A percentile compares a stretch with the other conserved stretches of the same genome.
These are phyloP conservation scores for Strix uralensis DNA, from an alignment of 2,113 vertebrate genomes.

Conservation along the genomic window DNA sequence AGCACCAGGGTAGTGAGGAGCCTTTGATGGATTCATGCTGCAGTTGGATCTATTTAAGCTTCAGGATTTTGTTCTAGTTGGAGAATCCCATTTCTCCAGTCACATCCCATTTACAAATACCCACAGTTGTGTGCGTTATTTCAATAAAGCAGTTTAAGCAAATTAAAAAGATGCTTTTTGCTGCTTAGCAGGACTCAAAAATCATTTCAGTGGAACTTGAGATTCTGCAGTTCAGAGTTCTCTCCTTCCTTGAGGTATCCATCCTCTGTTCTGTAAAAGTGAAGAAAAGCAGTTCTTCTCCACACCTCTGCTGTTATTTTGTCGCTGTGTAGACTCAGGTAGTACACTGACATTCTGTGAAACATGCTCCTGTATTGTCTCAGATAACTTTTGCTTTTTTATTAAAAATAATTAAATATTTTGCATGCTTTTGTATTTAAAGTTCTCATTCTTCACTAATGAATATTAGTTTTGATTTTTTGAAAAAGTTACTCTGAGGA, in stretches of 20 bases:
- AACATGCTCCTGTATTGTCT: neutral
- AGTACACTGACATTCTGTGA: neutral
- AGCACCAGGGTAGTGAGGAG: neutral
- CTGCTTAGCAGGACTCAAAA: neutral
- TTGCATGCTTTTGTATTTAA: neutral
- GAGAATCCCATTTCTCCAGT: slow-evolving; percentile 6
- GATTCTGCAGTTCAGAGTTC: neutral
- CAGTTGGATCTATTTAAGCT: neutral
- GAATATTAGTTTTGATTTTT: neutral
- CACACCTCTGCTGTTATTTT: neutral
- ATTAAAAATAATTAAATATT: neutral
- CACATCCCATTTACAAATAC: neutral
- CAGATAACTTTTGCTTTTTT: neutral
- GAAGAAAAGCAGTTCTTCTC: neutral
- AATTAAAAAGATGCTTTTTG: neutral
- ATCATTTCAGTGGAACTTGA: neutral
- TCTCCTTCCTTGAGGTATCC: neutral
- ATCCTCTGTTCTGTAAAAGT: neutral
- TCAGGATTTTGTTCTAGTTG: neutral
- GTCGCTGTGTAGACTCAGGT: neutral
- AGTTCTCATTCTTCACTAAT: neutral
- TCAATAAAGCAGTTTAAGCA: neutral
- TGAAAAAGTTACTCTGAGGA: neutral
- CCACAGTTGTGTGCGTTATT: neutral
- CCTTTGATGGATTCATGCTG: neutral